Conservation (phyloP, 2,797 vertebrate species). For the Scyliorhinus canicula region DNA sequence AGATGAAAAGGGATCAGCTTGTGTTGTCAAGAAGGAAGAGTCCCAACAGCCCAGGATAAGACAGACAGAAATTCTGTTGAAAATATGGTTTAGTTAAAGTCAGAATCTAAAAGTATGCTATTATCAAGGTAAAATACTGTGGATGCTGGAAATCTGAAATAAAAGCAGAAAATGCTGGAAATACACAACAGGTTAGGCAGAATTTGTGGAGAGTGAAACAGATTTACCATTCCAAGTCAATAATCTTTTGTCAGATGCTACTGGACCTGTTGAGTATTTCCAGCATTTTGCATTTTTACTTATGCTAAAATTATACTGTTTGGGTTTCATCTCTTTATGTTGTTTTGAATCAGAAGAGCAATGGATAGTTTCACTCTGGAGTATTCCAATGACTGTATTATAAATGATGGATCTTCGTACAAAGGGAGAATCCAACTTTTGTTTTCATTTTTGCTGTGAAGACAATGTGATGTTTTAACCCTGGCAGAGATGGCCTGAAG, state of each 20-base stretch:
- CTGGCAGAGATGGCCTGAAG: no score
- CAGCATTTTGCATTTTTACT: no score
- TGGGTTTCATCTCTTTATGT: neutral
- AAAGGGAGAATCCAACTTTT: neutral
- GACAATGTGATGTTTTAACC: neutral
- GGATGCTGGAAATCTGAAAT: neutral
- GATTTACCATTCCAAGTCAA: no score
- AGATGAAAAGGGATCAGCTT: neutral
- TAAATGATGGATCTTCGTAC: neutral
- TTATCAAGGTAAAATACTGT: neutral
- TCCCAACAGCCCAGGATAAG: no score
- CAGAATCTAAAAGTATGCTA: neutral
- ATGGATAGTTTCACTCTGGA: neutral
- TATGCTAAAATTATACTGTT: neutral
- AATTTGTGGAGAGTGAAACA: no score
- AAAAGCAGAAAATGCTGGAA: no score
- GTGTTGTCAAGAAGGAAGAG: neutral
- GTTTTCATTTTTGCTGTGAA: neutral
- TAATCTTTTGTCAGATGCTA: no score
- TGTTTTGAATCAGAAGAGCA: neutral
- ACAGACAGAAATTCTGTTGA: neutral
- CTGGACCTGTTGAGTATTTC: no score
- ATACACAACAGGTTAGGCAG: no score
- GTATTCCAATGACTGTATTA: neutral
- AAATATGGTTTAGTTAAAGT: neutral